Percentiles rank a stretch among this genome's conserved stretches.
phyloP scores from a whole-genome alignment of 2,888 invertebrate genomes.

The Helobdella robusta region DNA sequence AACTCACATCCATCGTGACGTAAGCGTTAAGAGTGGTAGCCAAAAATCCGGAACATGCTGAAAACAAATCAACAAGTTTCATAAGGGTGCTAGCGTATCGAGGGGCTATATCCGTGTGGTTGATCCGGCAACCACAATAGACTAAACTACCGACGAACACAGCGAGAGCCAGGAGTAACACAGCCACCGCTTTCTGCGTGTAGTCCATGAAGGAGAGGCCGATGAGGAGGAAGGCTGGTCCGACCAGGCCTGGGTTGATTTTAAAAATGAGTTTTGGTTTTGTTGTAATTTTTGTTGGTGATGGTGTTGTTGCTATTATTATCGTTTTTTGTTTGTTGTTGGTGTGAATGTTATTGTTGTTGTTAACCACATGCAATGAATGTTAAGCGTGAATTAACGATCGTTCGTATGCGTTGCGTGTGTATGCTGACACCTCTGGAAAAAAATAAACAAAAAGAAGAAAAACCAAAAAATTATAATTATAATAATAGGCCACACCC shows the following conservation, averaged over 20 bases:
- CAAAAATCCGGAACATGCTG: slow-evolving; percentile 47
- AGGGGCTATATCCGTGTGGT: slow-evolving; percentile 49
- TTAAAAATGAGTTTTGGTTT: no score
- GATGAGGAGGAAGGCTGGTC: slow-evolving; percentile 43
- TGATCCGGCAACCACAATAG: slow-evolving; percentile 47
- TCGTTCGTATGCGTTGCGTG: no score
- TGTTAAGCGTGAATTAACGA: no score
- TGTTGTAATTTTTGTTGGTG: no score
- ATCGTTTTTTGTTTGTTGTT: no score
- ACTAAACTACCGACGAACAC: slow-evolving; percentile 43
- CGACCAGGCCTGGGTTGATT: slow-evolving; percentile 41
- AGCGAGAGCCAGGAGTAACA: slow-evolving; percentile 41
- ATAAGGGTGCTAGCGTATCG: slow-evolving; percentile 46
- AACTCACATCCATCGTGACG: slow-evolving; percentile 39
- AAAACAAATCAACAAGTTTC: slow-evolving; percentile 46
- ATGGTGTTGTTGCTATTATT: no score
- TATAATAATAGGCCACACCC: no score
- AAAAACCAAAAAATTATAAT: no score
- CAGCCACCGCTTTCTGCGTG: slow-evolving; percentile 39
- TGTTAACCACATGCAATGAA: no score
- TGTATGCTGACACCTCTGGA: no score
- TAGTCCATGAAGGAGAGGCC: slow-evolving; percentile 45
- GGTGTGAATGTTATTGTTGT: no score
- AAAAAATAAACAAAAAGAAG: no score
- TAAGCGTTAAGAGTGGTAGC: slow-evolving; percentile 44